Percentiles rank a stretch among this genome's conserved stretches.
These are phyloP conservation scores for Tapirus indicus DNA, from an alignment of 2,797 vertebrate species.

Conservation along the genomic window DNA sequence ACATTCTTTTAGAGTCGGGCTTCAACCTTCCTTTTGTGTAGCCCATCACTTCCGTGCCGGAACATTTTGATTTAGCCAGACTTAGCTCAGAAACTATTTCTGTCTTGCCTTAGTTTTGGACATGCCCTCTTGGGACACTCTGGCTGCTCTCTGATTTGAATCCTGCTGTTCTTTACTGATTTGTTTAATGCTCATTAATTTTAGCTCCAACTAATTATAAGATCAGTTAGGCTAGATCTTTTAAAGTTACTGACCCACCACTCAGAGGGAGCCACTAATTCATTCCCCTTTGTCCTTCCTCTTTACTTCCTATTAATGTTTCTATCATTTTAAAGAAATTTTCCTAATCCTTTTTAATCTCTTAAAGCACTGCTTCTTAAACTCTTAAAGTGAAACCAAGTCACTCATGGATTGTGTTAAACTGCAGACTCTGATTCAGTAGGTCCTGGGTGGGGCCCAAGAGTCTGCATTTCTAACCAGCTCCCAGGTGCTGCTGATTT, in stretches of 20 bases:
- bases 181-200: background rate
- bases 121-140: background rate
- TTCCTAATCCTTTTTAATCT: background rate
- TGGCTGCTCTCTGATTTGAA: background rate
- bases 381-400: background rate
- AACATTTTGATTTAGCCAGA: background rate
- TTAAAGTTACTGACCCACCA: background rate
- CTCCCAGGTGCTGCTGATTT: background rate
- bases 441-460: background rate
- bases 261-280: background rate
- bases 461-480: background rate
- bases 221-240: background rate
- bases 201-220: background rate
- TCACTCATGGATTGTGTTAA: background rate
- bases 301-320: background rate
- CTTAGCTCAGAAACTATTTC: background rate
- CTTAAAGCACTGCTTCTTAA: background rate
- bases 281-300: background rate
- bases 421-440: background rate
- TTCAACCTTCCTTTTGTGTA: background rate
- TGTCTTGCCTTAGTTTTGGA: background rate
- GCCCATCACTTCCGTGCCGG: background rate
- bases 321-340: background rate
- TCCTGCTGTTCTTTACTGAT: background rate
- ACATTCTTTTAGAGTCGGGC: background rate